A percentile compares a stretch with the other conserved stretches of the same genome.
These are phyloP conservation scores for Drosophila falleni DNA, from an alignment of 2,888 invertebrate species.

Conservation along the genomic window DNA sequence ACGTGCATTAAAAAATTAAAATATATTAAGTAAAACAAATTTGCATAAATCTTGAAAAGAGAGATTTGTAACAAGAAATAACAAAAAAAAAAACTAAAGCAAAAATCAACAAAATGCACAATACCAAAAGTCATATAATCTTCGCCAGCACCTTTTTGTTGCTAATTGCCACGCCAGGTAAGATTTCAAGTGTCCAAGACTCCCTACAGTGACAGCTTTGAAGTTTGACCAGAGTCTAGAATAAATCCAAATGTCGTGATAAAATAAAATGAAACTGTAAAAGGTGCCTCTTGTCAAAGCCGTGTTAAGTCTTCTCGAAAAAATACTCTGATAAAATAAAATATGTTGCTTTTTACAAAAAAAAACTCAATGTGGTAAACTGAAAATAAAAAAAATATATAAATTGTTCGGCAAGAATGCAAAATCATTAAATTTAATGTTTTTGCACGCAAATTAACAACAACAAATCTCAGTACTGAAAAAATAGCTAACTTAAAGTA, in stretches of 20 bases:
- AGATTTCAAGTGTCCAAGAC: conserved; percentile 26
- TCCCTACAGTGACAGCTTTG: conserved; percentile 4
- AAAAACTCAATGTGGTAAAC: conserved; percentile 8
- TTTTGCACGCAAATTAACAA: conserved; percentile 40
- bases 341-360: conserved; percentile 19
- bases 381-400: neutral
- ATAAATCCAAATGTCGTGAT: conserved; percentile 59
- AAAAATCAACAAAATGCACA: conserved; percentile 43
- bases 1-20: neutral
- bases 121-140: conserved; percentile 26
- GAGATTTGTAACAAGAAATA: conserved; percentile 31
- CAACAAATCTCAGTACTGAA: conserved; percentile 16
- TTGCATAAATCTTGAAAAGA: conserved; percentile 25
- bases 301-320: conserved; percentile 4
- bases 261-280: conserved; percentile 23
- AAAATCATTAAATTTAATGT: conserved; percentile 41
- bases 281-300: neutral
- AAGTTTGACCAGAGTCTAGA: conserved; percentile 1
- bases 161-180: conserved; percentile 67
- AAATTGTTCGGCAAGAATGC: conserved; percentile 24
- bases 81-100: neutral
- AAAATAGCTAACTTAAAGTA: conserved; percentile 1
- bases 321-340: conserved; percentile 18
- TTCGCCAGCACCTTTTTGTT: conserved; percentile 51
- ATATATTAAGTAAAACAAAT: conserved; percentile 4